These are phyloP conservation scores for Celastrina argiolus DNA, from an alignment of 2,888 invertebrate genomes.

Conservation along the genomic window DNA sequence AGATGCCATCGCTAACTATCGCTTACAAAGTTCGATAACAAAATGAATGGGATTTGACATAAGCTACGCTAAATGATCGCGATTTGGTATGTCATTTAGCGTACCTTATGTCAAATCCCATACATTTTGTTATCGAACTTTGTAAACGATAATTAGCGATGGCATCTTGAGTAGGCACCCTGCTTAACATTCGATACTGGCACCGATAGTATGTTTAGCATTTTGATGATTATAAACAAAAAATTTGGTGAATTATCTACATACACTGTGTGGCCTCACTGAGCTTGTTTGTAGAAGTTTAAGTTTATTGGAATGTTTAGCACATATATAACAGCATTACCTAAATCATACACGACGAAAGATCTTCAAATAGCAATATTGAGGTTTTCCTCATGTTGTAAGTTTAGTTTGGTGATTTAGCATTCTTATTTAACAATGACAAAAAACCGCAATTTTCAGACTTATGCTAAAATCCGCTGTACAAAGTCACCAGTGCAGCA, in stretches of 20 bases:
- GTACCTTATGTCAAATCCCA: too few relatives aligned
- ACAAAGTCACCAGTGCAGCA: neutral
- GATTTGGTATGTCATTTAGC: too few relatives aligned
- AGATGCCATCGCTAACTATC: too few relatives aligned
- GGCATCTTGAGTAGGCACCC: too few relatives aligned
- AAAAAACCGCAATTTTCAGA: neutral
- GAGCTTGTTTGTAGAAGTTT: neutral
- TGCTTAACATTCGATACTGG: neutral
- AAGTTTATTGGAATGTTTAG: neutral
- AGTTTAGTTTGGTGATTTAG: neutral
- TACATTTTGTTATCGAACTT: too few relatives aligned
- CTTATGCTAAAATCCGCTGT: neutral
- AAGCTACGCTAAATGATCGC: too few relatives aligned
- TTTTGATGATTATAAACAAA: conserved; percentile 1
- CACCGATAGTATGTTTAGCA: neutral
- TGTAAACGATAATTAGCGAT: too few relatives aligned
- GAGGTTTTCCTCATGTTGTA: neutral
- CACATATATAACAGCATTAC: neutral
- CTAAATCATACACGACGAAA: neutral
- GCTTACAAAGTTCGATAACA: too few relatives aligned
- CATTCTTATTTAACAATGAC: too few relatives aligned
- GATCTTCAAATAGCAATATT: neutral
- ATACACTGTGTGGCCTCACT: neutral
- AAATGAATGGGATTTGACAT: too few relatives aligned
- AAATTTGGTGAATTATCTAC: neutral